A percentile compares a stretch with the other conserved stretches of the same genome.
Conservation (phyloP, 1,140 invertebrate genomes). For the Probaryconus sp. region DNA sequence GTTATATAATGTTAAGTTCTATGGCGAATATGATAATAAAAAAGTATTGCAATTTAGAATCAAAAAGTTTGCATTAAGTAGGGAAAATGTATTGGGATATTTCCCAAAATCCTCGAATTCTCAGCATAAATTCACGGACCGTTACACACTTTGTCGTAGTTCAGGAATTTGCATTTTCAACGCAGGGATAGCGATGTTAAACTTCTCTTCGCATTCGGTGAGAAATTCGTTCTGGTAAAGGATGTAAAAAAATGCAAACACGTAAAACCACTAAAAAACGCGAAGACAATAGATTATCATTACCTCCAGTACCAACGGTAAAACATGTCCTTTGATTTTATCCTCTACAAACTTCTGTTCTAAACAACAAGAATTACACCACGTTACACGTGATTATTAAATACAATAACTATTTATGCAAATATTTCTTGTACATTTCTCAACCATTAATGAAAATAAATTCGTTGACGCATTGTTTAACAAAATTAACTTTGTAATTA, state of each 20-base stretch:
- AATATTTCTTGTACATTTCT: too few relatives aligned
- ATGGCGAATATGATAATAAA: too few relatives aligned
- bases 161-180: slow-evolving; percentile 33
- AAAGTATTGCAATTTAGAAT: slow-evolving; percentile 12
- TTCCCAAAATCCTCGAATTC: slow-evolving; percentile 31
- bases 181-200: slow-evolving; percentile 29
- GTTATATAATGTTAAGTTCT: too few relatives aligned
- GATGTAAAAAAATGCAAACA: slow-evolving; percentile 29
- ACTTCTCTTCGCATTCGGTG: slow-evolving; percentile 15
- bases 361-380: too few relatives aligned
- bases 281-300: slow-evolving; percentile 42
- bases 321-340: slow-evolving; percentile 27
- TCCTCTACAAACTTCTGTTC: neutral
- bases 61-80: slow-evolving; percentile 14
- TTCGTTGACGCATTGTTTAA: too few relatives aligned
- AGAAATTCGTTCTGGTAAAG: slow-evolving; percentile 18
- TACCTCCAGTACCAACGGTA: slow-evolving; percentile 28
- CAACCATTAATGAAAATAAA: too few relatives aligned
- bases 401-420: too few relatives aligned
- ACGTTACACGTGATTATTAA: too few relatives aligned
- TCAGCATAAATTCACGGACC: slow-evolving; percentile 27
- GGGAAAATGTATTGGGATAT: slow-evolving; percentile 29
- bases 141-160: slow-evolving; percentile 40
- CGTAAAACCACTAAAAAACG: slow-evolving; percentile 41
- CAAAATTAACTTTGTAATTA: too few relatives aligned